Percentiles rank a stretch among this genome's conserved stretches.
Conservation (phyloP, 2,113 vertebrate genomes). For the Pachypanchax playfairii region DNA sequence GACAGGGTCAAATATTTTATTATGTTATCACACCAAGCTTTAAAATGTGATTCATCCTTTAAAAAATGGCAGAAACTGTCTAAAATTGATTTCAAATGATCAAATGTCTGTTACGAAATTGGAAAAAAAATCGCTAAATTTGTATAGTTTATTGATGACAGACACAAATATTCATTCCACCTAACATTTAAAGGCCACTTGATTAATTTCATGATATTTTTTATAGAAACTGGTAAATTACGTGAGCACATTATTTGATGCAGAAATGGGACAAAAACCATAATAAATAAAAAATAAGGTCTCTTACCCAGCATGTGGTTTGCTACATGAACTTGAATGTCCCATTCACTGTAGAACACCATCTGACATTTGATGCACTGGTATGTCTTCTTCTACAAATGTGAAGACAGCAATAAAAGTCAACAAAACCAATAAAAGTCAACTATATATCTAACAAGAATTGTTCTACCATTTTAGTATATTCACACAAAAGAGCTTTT, state of each 20-base stretch:
- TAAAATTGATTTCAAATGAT: conserved; percentile 23
- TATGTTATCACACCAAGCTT: conserved; percentile 60
- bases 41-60: conserved; percentile 47
- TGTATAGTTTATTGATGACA: conserved; percentile 18
- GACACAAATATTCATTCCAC: conserved; percentile 30
- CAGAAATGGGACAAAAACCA: conserved; percentile 35
- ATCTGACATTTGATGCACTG: conserved; percentile 99
- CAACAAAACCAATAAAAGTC: too few relatives aligned
- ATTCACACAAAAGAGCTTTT: background rate
- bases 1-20: conserved; percentile 76
- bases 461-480: background rate
- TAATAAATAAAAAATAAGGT: conserved; percentile 37
- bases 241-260: conserved; percentile 37
- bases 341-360: conserved; percentile 99
- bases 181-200: conserved; percentile 30
- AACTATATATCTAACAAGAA: too few relatives aligned
- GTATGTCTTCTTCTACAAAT: conserved; percentile 96
- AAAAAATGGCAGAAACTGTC: conserved; percentile 26
- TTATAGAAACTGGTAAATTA: conserved; percentile 36
- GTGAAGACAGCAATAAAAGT: conserved; percentile 40
- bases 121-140: conserved; percentile 19
- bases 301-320: conserved; percentile 99
- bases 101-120: conserved; percentile 24
- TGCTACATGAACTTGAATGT: conserved; percentile 99
- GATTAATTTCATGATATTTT: conserved; percentile 23